Percentiles rank a stretch among this genome's conserved stretches.
These are phyloP conservation scores for Myripristis murdjan DNA, from an alignment of 2,797 vertebrate genomes.

Conservation along the genomic window DNA sequence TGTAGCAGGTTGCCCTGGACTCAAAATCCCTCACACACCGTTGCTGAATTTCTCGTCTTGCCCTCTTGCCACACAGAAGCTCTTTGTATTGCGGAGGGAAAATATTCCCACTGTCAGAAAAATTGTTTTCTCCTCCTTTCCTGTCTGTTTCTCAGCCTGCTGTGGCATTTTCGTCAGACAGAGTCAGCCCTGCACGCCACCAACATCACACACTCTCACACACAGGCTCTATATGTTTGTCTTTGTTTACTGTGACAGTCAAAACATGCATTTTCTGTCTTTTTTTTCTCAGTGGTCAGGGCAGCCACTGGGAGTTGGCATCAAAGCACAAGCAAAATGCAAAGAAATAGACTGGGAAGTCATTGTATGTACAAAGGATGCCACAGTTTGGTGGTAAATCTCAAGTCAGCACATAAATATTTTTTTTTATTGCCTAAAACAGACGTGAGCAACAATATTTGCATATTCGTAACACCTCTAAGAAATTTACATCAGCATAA, in stretches of 20 bases:
- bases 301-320: background rate
- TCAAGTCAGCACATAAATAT: no score
- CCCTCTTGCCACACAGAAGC: constrained; percentile 67
- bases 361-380: no score
- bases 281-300: background rate
- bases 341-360: no score
- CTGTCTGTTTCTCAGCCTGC: constrained; percentile 27
- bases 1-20: constrained; percentile 63
- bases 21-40: constrained; percentile 48
- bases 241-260: background rate
- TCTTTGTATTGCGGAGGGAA: constrained; percentile 76
- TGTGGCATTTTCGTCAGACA: constrained; percentile 51
- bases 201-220: constrained; percentile 12
- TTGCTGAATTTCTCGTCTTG: constrained; percentile 65
- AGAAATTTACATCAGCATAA: background rate
- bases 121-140: constrained; percentile 30
- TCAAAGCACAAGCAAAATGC: background rate
- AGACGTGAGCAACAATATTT: background rate
- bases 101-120: constrained; percentile 54
- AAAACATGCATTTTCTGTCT: background rate
- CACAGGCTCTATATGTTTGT: background rate
- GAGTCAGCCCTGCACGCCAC: constrained; percentile 14
- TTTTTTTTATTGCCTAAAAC: background rate
- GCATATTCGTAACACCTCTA: background rate
- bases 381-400: no score